Evolutionary conservation across 2,888 invertebrate genomes (phyloP).

Genomic region (Scaptomyza tumidula): DNA sequence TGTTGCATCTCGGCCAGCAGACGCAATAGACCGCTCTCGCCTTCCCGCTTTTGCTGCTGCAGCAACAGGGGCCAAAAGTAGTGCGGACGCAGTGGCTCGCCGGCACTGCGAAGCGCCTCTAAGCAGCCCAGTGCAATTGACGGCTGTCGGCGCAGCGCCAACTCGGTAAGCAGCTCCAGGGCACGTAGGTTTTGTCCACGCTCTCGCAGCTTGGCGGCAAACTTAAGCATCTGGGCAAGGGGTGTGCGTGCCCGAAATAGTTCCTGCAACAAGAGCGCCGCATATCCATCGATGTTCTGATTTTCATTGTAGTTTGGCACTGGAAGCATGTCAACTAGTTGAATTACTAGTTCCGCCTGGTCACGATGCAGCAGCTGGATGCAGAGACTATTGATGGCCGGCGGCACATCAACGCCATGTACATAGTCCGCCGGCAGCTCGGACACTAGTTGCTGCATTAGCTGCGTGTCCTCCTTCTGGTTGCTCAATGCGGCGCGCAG

Average conservation of each 20-base stretch:
- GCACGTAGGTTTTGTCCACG: constrained; percentile 78
- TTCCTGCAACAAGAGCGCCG: constrained; percentile 86
- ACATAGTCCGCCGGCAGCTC: constrained; percentile 75
- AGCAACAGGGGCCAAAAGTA: constrained; percentile 89
- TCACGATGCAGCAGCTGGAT: constrained; percentile 85
- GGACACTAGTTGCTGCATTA: constrained; percentile 67
- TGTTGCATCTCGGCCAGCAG: constrained; percentile 86
- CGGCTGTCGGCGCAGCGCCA: constrained; percentile 85
- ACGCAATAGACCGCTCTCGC: constrained; percentile 86
- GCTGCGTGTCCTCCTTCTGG: constrained; percentile 27
- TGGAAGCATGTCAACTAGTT: constrained; percentile 83
- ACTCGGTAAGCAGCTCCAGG: constrained; percentile 86
- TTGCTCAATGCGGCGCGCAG: constrained; percentile 42
- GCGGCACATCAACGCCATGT: constrained; percentile 70
- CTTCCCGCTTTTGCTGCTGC: constrained; percentile 85
- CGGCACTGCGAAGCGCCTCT: constrained; percentile 59
- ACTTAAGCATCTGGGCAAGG: constrained; percentile 75
- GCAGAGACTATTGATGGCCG: constrained; percentile 83
- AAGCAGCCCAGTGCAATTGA: constrained; percentile 63
- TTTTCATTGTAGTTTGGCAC: constrained; percentile 73
- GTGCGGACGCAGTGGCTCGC: constrained; percentile 85
- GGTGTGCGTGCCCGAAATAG: constrained; percentile 86
- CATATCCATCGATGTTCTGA: constrained; percentile 86
- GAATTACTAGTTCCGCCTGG: constrained; percentile 60
- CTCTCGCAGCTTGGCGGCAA: constrained; percentile 73